These are phyloP conservation scores for Cantharis rustica DNA, from an alignment of 2,888 invertebrate species.

Conservation along the genomic window DNA sequence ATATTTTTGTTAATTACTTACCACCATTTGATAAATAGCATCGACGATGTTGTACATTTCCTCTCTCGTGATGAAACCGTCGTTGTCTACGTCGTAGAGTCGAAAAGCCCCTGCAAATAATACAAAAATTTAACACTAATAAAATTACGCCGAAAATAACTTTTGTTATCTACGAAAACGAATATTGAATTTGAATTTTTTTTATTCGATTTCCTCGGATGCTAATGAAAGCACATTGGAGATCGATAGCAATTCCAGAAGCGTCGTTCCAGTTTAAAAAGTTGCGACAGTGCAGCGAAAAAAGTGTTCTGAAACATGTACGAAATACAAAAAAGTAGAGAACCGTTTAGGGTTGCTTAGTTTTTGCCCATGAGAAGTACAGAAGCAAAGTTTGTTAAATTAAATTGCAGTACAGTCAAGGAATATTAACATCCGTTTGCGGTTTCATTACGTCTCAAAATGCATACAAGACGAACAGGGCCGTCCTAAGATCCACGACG, in stretches of 20 bases:
- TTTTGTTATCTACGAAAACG: neutral
- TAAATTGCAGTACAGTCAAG: neutral
- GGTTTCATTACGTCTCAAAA: neutral
- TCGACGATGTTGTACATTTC: conserved; percentile 98
- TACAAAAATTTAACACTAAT: neutral
- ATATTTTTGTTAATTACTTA: conserved; percentile 63
- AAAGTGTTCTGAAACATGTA: neutral
- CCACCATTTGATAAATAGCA: conserved; percentile 98
- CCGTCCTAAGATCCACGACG: too few relatives aligned
- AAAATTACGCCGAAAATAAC: neutral
- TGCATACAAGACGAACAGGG: too few relatives aligned
- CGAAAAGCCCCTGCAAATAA: conserved; percentile 86
- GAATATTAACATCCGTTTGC: neutral
- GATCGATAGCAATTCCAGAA: neutral
- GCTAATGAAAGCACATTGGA: neutral
- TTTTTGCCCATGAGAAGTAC: neutral
- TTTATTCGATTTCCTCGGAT: neutral
- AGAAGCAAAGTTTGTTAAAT: neutral
- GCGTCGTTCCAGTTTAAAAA: neutral
- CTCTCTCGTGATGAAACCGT: conserved; percentile 92
- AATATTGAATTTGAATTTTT: neutral
- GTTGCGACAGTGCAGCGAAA: neutral
- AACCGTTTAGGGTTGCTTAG: neutral
- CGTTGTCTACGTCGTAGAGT: conserved; percentile 94
- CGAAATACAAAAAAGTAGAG: neutral